phyloP scores from a whole-genome alignment of 1,140 invertebrate species.

The Drosophila leontia region DNA sequence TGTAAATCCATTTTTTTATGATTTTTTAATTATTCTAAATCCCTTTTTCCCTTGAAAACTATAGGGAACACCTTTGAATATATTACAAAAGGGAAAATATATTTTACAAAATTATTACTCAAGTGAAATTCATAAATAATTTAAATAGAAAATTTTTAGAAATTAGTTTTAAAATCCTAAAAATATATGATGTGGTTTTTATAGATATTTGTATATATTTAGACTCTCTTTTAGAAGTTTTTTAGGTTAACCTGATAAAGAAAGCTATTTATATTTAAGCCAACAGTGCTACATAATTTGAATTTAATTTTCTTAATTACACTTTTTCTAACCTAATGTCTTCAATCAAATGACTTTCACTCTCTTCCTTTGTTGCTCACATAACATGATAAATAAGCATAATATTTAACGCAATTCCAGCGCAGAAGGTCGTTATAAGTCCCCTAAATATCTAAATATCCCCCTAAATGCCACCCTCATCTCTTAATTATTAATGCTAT shows the following conservation, averaged over 20 bases:
- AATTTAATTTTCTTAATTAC: not conserved
- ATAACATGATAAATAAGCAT: slow-evolving; percentile 13
- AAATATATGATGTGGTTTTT: not conserved
- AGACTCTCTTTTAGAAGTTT: not conserved
- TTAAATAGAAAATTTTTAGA: not conserved
- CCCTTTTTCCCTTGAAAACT: too few species aligned
- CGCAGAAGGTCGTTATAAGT: slow-evolving; percentile 79
- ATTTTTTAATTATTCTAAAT: too few species aligned
- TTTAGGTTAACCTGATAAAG: not conserved
- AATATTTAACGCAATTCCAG: slow-evolving; percentile 63
- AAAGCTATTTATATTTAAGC: not conserved
- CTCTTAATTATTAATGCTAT: slow-evolving; percentile 78
- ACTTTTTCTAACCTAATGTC: not conserved
- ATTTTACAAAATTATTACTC: not conserved
- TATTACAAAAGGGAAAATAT: not conserved
- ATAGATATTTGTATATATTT: not conserved
- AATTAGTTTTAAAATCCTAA: not conserved
- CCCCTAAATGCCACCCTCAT: slow-evolving; percentile 41
- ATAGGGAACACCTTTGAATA: not conserved
- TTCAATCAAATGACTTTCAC: not conserved
- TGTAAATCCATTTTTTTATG: too few species aligned
- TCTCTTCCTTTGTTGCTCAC: not conserved
- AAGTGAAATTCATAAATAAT: not conserved
- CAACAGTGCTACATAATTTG: too few species aligned
- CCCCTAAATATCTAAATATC: slow-evolving; percentile 30